These are phyloP conservation scores for Thecocarcelia acutangulata DNA, from an alignment of 2,888 invertebrate species.

Conservation along the genomic window DNA sequence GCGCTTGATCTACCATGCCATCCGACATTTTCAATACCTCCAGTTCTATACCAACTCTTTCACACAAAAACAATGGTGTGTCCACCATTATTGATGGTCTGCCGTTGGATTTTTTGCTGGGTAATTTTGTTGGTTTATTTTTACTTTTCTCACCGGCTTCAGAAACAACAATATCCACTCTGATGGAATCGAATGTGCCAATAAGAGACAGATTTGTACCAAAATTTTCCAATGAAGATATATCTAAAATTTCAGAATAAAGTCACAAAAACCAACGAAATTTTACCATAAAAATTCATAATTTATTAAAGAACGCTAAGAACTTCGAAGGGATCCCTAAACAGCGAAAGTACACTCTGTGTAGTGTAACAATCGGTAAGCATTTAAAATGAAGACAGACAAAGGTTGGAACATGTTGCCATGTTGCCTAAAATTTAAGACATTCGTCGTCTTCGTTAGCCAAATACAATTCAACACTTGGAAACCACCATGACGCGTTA, in stretches of 20 bases:
- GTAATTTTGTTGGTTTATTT: constrained; percentile 76
- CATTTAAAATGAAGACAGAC: no score
- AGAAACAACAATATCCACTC: constrained; percentile 97
- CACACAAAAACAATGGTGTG: constrained; percentile 94
- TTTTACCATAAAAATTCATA: not conserved
- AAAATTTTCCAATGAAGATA: constrained; percentile 91
- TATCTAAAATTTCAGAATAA: constrained; percentile 78
- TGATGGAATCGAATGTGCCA: constrained; percentile 92
- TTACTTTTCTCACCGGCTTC: constrained; percentile 87
- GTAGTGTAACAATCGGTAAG: no score
- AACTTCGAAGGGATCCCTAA: no score
- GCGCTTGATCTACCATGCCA: constrained; percentile 92
- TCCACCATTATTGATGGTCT: constrained; percentile 77
- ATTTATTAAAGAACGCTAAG: no score
- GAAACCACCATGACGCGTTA: no score
- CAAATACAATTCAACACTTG: no score
- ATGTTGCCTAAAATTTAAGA: no score
- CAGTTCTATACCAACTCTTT: constrained; percentile 93
- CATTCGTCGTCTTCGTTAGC: no score
- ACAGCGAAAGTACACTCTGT: no score
- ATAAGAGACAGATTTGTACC: constrained; percentile 92
- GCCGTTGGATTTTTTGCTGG: constrained; percentile 77
- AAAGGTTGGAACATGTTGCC: no score
- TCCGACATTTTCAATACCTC: constrained; percentile 95
- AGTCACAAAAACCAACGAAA: not conserved